phyloP scores from a whole-genome alignment of 2,888 invertebrate genomes.

The Eulithis testata region DNA sequence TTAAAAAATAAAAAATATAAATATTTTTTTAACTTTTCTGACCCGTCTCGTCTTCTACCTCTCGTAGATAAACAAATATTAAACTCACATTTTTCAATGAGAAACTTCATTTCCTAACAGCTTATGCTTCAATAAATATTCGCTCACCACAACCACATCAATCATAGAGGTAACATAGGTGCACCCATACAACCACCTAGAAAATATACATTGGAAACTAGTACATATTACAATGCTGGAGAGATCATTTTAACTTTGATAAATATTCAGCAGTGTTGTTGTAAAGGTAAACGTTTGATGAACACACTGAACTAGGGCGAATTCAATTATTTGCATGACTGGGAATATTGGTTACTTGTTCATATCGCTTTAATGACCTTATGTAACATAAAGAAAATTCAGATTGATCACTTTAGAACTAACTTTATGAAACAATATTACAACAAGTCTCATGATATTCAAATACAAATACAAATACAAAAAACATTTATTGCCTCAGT shows the following conservation, averaged over 20 bases:
- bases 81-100: slow-evolving; percentile 41
- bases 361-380: too few relatives aligned
- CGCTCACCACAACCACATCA: slow-evolving; percentile 44
- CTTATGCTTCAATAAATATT: slow-evolving; percentile 39
- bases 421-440: too few relatives aligned
- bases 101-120: slow-evolving; percentile 37
- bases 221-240: slow-evolving; percentile 4
- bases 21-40: not conserved
- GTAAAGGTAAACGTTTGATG: slow-evolving; percentile 12
- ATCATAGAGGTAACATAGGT: slow-evolving; percentile 45
- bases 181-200: slow-evolving; percentile 6
- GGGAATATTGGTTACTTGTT: slow-evolving; percentile 7
- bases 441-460: too few relatives aligned
- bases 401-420: too few relatives aligned
- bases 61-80: slow-evolving; percentile 18
- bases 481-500: too few relatives aligned
- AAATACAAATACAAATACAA: too few relatives aligned
- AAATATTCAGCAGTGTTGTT: slow-evolving; percentile 7
- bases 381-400: too few relatives aligned
- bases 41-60: not conserved
- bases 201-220: slow-evolving; percentile 1
- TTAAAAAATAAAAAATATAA: too few relatives aligned
- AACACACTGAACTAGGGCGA: slow-evolving; percentile 10
- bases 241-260: slow-evolving; percentile 8
- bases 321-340: slow-evolving; percentile 22